These are phyloP conservation scores for Saccostrea cuccullata DNA, from an alignment of 1,140 invertebrate genomes.

Conservation along the genomic window DNA sequence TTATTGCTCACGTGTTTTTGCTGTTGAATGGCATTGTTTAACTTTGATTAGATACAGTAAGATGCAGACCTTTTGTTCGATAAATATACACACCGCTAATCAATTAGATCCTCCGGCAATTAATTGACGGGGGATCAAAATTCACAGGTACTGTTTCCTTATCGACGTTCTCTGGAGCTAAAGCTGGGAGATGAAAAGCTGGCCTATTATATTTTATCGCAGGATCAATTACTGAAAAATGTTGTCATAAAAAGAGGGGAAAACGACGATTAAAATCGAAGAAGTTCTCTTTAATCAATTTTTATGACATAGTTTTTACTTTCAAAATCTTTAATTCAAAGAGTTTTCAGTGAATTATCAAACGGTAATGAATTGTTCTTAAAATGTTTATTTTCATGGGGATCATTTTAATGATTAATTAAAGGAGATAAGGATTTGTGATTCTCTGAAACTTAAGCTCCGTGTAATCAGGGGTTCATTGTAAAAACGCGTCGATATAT, in stretches of 20 bases:
- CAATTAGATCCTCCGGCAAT: background rate
- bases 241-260: background rate
- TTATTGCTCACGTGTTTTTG: constrained; percentile 6
- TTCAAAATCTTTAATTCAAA: constrained; percentile 14
- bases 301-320: constrained; percentile 23
- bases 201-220: constrained; percentile 18
- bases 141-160: background rate
- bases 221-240: constrained; percentile 32
- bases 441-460: background rate
- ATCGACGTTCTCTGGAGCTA: constrained; percentile 15
- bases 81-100: constrained; percentile 16
- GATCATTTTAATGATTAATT: background rate
- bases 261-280: background rate
- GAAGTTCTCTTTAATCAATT: constrained; percentile 14
- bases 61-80: constrained; percentile 7
- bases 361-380: background rate
- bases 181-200: background rate
- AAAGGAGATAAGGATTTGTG: background rate
- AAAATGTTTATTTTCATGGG: background rate
- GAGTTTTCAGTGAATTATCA: background rate
- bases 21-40: constrained; percentile 22
- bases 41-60: constrained; percentile 7
- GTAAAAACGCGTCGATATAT: background rate
- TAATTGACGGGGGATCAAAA: constrained; percentile 10
- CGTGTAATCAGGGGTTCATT: background rate